Conservation (phyloP, 92 coral and sea anemone species). For the Zoanthus gigantus region DNA sequence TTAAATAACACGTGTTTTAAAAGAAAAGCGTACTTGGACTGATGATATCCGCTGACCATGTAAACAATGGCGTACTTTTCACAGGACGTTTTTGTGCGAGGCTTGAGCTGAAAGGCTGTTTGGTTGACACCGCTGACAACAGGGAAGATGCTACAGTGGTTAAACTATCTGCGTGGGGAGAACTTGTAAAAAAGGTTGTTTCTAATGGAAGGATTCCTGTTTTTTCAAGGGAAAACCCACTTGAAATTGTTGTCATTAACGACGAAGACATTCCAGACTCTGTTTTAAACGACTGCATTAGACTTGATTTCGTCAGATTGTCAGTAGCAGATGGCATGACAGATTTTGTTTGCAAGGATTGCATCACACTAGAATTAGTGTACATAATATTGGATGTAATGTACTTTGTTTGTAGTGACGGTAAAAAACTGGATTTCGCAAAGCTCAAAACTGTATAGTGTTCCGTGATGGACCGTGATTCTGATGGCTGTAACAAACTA, state of each 20-base stretch:
- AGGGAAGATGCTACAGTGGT: neutral
- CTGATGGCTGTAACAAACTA: too few relatives aligned
- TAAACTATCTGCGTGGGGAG: neutral
- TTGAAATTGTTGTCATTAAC: neutral
- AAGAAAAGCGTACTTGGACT: conserved; percentile 16
- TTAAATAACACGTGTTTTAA: neutral
- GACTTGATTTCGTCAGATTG: too few relatives aligned
- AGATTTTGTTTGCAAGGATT: neutral
- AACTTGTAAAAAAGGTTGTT: neutral
- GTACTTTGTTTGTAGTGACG: neutral
- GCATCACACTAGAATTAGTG: too few relatives aligned
- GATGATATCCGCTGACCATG: conserved; percentile 23
- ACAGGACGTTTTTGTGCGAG: neutral
- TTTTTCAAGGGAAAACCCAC: neutral
- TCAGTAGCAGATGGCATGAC: neutral
- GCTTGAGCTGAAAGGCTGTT: neutral
- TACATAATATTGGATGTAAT: too few relatives aligned
- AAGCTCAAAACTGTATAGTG: too few relatives aligned
- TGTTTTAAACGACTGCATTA: neutral
- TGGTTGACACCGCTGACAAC: neutral
- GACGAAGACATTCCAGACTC: neutral
- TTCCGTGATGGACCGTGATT: too few relatives aligned
- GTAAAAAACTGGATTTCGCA: neutral
- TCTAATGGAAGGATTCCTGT: neutral
- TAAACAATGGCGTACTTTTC: conserved; percentile 6